Evolutionary conservation across 2,113 vertebrate species (phyloP).

Genomic region (Thunnus maccoyii): DNA sequence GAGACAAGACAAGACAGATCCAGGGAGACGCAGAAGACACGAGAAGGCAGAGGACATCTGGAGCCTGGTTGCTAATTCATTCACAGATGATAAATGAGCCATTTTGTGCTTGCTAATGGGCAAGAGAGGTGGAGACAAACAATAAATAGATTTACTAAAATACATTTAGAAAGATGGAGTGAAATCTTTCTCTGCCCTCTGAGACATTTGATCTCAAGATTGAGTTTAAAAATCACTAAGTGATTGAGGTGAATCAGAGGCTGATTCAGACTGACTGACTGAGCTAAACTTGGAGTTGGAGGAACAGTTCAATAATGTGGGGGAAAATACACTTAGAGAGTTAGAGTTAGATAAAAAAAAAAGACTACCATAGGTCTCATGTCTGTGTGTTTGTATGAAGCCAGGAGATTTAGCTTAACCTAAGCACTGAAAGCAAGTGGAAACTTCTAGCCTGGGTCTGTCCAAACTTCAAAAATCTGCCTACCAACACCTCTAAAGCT

Average conservation of each 20-base stretch:
- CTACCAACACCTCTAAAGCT: too few species aligned
- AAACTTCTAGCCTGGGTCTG: too few species aligned
- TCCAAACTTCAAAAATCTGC: too few species aligned
- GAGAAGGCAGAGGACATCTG: constrained; percentile 63
- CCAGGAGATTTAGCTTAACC: too few species aligned
- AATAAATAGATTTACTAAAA: constrained; percentile 58
- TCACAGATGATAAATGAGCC: constrained; percentile 65
- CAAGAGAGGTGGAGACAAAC: constrained; percentile 36
- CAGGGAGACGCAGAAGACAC: constrained; percentile 43
- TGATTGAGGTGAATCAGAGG: constrained; percentile 24
- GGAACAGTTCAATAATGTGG: neutral
- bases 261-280: neutral
- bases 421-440: too few species aligned
- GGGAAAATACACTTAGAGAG: neutral
- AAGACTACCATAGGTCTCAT: too few species aligned
- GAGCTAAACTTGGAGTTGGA: neutral
- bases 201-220: constrained; percentile 40
- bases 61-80: constrained; percentile 69
- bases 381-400: too few species aligned
- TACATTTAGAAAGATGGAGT: constrained; percentile 24
- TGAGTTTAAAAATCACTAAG: constrained; percentile 40
- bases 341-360: too few species aligned
- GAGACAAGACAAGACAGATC: constrained; percentile 54
- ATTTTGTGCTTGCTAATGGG: constrained; percentile 55
- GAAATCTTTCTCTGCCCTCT: constrained; percentile 27